phyloP scores from a whole-genome alignment of 2,888 invertebrate species.

The Reticulitermes lucifugus region DNA sequence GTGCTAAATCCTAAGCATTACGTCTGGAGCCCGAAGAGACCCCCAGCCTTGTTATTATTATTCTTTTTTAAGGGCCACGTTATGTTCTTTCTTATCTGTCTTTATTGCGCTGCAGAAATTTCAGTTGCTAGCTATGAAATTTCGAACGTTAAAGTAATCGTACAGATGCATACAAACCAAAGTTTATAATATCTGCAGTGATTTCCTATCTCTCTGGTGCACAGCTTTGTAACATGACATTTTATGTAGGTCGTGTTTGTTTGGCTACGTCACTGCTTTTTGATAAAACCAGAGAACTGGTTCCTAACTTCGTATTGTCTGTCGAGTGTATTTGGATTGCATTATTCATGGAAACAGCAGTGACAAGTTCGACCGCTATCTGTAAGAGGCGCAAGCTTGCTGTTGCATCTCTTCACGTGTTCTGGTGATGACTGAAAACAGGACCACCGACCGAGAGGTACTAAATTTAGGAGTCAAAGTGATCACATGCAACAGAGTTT shows the following conservation, averaged over 20 bases:
- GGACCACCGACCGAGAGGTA: not conserved
- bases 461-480: not conserved
- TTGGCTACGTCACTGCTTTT: not conserved
- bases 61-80: too few relatives aligned
- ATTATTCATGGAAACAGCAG: not conserved
- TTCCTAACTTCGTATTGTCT: not conserved
- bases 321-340: not conserved
- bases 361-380: not conserved
- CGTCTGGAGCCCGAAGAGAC: too few relatives aligned
- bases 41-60: too few relatives aligned
- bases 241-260: not conserved
- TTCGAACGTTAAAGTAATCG: too few relatives aligned
- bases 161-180: too few relatives aligned
- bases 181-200: too few relatives aligned
- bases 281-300: not conserved
- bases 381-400: not conserved
- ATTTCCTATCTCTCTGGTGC: not conserved
- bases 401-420: not conserved
- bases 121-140: too few relatives aligned
- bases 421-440: not conserved
- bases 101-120: too few relatives aligned
- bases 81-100: too few relatives aligned
- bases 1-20: too few relatives aligned
- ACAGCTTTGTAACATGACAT: not conserved
- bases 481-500: not conserved